phyloP scores from a whole-genome alignment of 2,888 invertebrate genomes.

The Mellilla xanthometata region DNA sequence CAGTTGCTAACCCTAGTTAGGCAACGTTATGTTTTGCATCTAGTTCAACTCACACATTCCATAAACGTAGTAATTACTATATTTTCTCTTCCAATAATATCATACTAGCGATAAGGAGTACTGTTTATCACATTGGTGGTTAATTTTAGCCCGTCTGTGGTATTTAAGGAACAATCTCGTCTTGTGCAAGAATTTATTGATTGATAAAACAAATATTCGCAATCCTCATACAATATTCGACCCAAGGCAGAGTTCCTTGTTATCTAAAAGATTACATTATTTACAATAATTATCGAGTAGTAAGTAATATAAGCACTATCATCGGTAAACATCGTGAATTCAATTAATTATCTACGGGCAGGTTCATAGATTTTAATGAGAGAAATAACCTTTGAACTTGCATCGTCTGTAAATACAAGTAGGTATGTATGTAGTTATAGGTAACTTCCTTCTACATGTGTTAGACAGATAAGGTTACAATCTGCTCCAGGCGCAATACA shows the following conservation, averaged over 20 bases:
- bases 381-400: constrained; percentile 35
- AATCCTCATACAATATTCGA: constrained; percentile 21
- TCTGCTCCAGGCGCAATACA: background rate
- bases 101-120: too few species aligned
- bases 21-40: too few species aligned
- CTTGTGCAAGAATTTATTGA: too few species aligned
- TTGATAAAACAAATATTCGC: constrained; percentile 7
- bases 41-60: too few species aligned
- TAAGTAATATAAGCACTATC: constrained; percentile 29
- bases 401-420: constrained; percentile 8
- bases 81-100: too few species aligned
- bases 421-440: too few species aligned
- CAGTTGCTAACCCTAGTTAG: too few species aligned
- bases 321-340: constrained; percentile 57
- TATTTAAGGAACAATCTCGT: too few species aligned
- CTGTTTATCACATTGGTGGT: too few species aligned
- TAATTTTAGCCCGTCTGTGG: too few species aligned
- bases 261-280: constrained; percentile 33
- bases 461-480: constrained; percentile 8
- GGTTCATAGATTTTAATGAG: constrained; percentile 35
- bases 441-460: too few species aligned
- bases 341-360: constrained; percentile 36
- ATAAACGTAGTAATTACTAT: too few species aligned
- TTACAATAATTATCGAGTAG: constrained; percentile 30
- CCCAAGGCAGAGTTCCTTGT: constrained; percentile 33